These are phyloP conservation scores for Heterodera filipjevi DNA, from an alignment of 2,888 invertebrate species.

Conservation along the genomic window DNA sequence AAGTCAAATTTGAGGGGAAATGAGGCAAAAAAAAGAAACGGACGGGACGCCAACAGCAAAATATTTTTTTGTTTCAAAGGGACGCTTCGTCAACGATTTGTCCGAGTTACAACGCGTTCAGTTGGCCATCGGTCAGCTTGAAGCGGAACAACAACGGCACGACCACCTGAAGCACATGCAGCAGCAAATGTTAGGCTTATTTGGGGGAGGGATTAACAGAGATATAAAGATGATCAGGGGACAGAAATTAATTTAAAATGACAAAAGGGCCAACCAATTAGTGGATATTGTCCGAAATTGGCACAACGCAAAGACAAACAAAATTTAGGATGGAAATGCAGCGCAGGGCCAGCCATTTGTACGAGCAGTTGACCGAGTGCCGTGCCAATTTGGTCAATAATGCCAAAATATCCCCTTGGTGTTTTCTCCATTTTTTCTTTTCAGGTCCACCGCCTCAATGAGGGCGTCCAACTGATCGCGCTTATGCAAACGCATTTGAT, in stretches of 20 bases:
- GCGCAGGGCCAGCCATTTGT: conserved; percentile 53
- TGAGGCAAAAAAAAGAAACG: too few species aligned
- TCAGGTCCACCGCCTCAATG: conserved; percentile 53
- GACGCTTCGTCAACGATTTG: conserved; percentile 62
- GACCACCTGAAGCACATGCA: conserved; percentile 55
- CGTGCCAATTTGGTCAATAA: conserved; percentile 47
- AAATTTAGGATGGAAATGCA: conserved; percentile 50
- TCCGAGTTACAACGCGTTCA: conserved; percentile 63
- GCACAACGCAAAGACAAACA: neutral
- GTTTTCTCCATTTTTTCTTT: too few species aligned
- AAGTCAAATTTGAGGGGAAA: too few species aligned
- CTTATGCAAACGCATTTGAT: conserved; percentile 60
- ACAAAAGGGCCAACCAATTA: too few species aligned
- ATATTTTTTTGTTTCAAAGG: conserved; percentile 27
- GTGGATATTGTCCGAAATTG: too few species aligned
- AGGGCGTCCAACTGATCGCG: conserved; percentile 57
- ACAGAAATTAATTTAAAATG: too few species aligned
- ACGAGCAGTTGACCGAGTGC: conserved; percentile 53
- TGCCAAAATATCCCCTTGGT: neutral
- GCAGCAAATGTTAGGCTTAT: conserved; percentile 38
- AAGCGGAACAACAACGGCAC: conserved; percentile 48
- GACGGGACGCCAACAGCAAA: too few species aligned
- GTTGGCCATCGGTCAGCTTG: conserved; percentile 54
- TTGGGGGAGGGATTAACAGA: neutral
- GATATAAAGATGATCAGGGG: too few species aligned